These are phyloP conservation scores for Oreochromis spilurus DNA, from an alignment of 2,113 vertebrate species.

Conservation along the genomic window DNA sequence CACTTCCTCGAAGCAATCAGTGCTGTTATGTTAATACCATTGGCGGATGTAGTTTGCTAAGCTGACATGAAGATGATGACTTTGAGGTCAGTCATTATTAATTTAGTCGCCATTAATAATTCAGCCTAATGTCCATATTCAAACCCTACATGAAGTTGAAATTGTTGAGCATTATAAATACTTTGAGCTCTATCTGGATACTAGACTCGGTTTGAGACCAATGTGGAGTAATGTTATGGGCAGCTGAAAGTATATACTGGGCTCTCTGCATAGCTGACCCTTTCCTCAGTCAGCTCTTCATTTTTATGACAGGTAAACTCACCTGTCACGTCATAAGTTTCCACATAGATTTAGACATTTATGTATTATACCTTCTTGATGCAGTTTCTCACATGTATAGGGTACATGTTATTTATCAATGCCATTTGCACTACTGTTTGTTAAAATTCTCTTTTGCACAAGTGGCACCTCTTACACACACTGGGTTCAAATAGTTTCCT, in stretches of 20 bases:
- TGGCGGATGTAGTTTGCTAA: background rate
- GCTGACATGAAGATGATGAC: background rate
- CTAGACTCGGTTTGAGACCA: background rate
- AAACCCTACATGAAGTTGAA: background rate
- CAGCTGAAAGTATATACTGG: background rate
- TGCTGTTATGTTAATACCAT: background rate
- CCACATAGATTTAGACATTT: background rate
- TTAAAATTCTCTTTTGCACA: background rate
- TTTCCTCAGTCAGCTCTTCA: background rate
- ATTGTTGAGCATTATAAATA: background rate
- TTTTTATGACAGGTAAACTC: background rate
- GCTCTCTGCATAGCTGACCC: background rate
- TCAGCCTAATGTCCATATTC: background rate
- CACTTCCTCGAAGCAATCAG: background rate
- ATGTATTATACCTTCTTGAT: background rate
- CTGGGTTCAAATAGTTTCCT: background rate
- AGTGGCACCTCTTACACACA: background rate
- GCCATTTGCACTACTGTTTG: background rate
- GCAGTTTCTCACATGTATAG: background rate
- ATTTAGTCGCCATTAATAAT: background rate
- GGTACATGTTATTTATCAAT: background rate
- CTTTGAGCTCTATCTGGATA: background rate
- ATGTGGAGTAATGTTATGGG: background rate
- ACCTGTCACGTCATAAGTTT: background rate
- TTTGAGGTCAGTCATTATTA: background rate